Evolutionary conservation across 2,888 invertebrate species (phyloP).

Genomic region (Miltochrista miniata): DNA sequence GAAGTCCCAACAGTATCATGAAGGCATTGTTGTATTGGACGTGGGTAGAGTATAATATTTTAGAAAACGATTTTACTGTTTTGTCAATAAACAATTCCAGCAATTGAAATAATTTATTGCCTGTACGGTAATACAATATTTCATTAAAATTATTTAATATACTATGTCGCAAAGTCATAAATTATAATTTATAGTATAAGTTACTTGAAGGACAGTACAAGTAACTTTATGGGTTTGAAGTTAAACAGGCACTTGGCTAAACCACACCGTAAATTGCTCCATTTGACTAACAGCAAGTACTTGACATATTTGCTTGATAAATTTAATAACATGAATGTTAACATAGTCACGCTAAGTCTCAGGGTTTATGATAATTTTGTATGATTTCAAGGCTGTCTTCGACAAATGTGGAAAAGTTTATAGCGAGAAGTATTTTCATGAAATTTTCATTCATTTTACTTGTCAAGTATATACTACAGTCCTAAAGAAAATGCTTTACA

Average conservation of each 20-base stretch:
- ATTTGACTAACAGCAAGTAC: conserved; percentile 28
- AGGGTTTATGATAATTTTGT: conserved; percentile 20
- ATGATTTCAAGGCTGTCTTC: conserved; percentile 18
- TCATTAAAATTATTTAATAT: not conserved
- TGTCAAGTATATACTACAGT: conserved; percentile 6
- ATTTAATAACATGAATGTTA: conserved; percentile 54
- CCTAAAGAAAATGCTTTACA: conserved; percentile 1
- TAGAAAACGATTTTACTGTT: no score
- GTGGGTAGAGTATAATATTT: no score
- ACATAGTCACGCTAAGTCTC: conserved; percentile 33
- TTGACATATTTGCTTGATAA: conserved; percentile 38
- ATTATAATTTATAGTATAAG: no score
- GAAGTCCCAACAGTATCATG: no score
- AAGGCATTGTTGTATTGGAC: no score
- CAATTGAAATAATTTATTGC: no score
- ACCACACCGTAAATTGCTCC: conserved; percentile 31
- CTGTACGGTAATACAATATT: no score
- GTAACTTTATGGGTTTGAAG: no score
- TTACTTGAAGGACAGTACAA: no score
- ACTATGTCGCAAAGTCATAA: not conserved
- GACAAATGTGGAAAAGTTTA: conserved; percentile 8
- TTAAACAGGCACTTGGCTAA: conserved; percentile 29
- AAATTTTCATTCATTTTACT: conserved; percentile 26
- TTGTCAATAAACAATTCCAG: no score
- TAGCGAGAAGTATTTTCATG: conserved; percentile 22